These are phyloP conservation scores for Athetis lepigone DNA, from an alignment of 2,888 invertebrate species.

Conservation along the genomic window DNA sequence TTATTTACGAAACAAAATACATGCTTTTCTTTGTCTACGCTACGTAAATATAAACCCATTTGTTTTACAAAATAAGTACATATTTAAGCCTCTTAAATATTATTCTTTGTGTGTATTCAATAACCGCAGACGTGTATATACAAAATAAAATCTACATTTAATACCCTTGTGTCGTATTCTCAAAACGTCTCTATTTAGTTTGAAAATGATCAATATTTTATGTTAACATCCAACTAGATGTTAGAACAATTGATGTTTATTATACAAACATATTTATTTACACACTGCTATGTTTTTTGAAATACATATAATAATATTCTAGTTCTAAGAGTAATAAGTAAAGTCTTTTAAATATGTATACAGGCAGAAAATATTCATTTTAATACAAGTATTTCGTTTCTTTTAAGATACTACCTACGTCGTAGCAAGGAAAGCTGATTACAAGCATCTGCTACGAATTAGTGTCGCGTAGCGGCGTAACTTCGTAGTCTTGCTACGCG, in stretches of 20 bases:
- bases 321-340: background rate
- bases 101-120: background rate
- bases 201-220: no score
- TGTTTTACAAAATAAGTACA: background rate
- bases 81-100: background rate
- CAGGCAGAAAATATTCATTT: background rate
- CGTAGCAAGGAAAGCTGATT: conserved; percentile 53
- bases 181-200: conserved; percentile 11
- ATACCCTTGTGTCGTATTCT: conserved; percentile 10
- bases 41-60: conserved; percentile 9
- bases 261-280: no score
- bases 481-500: conserved; percentile 50
- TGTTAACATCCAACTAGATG: background rate
- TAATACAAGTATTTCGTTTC: conserved; percentile 10
- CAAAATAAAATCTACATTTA: background rate
- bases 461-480: conserved; percentile 45
- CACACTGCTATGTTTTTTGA: no score
- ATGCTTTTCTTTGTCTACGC: conserved; percentile 3
- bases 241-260: no score
- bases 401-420: conserved; percentile 50
- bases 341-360: background rate
- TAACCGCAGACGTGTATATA: background rate
- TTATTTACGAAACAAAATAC: background rate
- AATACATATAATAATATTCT: no score
- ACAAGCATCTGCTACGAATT: conserved; percentile 61